Percentiles rank a stretch among this genome's conserved stretches.
These are phyloP conservation scores for Gonatopus flavifemur DNA, from an alignment of 1,140 invertebrate species.

Conservation along the genomic window DNA sequence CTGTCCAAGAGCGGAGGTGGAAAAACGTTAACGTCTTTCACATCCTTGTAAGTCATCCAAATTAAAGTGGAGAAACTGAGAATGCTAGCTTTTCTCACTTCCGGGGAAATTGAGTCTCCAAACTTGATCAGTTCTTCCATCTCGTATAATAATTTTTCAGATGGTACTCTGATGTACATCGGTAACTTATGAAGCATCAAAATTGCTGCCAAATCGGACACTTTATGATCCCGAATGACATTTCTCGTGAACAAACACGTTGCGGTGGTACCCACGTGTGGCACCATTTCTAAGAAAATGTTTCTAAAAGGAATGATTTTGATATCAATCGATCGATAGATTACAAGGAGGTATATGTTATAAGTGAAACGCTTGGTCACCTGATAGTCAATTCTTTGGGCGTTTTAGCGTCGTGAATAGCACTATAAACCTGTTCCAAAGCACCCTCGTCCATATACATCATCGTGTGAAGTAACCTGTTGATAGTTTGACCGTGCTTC, in stretches of 20 bases:
- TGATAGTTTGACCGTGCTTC: slow-evolving; percentile 45
- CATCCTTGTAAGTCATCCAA: slow-evolving; percentile 37
- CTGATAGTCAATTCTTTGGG: slow-evolving; percentile 18
- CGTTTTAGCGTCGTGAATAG: slow-evolving; percentile 23
- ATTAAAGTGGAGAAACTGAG: slow-evolving; percentile 48
- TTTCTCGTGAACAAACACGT: slow-evolving; percentile 44
- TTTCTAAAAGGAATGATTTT: slow-evolving; percentile 30
- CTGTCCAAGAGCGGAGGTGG: slow-evolving; percentile 4
- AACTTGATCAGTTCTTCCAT: slow-evolving; percentile 43
- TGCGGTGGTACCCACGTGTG: slow-evolving; percentile 50
- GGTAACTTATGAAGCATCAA: slow-evolving; percentile 46
- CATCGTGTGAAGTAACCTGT: slow-evolving; percentile 41
- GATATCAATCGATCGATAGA: background rate
- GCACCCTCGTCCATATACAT: slow-evolving; percentile 37
- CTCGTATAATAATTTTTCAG: slow-evolving; percentile 40
- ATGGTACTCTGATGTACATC: slow-evolving; percentile 41
- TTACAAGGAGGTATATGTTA: background rate
- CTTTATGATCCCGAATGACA: slow-evolving; percentile 36
- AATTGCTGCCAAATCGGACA: slow-evolving; percentile 31
- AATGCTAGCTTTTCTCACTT: slow-evolving; percentile 41
- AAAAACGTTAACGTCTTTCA: background rate
- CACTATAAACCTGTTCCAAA: slow-evolving; percentile 36
- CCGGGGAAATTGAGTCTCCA: slow-evolving; percentile 14
- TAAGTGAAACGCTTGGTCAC: too few species aligned
- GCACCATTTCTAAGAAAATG: slow-evolving; percentile 49